Conservation (phyloP, 2,113 vertebrate species). For the Cochlearius cochlearius region DNA sequence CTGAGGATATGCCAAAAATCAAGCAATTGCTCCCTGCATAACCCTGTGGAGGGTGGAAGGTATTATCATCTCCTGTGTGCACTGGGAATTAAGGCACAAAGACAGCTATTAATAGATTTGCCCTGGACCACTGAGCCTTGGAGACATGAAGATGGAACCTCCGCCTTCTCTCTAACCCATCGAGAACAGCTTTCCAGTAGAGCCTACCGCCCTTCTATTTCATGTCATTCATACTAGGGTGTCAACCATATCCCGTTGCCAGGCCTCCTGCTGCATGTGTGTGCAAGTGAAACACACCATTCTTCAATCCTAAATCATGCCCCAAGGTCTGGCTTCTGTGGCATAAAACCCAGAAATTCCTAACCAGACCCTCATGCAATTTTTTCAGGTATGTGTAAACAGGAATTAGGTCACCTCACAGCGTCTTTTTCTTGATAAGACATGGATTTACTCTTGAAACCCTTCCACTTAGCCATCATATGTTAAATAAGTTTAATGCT, state of each 20-base stretch:
- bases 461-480: background rate
- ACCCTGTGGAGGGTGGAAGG: background rate
- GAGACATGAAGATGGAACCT: background rate
- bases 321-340: background rate
- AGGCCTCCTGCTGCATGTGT: fast-evolving
- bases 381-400: background rate
- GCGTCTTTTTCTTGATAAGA: background rate
- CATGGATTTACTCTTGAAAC: background rate
- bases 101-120: background rate
- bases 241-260: background rate
- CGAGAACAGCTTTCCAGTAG: background rate
- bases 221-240: background rate
- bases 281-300: background rate
- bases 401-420: background rate
- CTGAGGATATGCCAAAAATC: background rate
- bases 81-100: background rate
- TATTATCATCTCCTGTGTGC: background rate
- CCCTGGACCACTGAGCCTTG: background rate
- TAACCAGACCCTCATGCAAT: background rate
- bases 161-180: fast-evolving
- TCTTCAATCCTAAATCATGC: background rate
- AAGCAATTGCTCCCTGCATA: background rate
- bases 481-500: background rate
- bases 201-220: background rate
- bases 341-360: background rate